phyloP scores from a whole-genome alignment of 92 coral and sea anemone genomes.

The Pocillopora grandis region DNA sequence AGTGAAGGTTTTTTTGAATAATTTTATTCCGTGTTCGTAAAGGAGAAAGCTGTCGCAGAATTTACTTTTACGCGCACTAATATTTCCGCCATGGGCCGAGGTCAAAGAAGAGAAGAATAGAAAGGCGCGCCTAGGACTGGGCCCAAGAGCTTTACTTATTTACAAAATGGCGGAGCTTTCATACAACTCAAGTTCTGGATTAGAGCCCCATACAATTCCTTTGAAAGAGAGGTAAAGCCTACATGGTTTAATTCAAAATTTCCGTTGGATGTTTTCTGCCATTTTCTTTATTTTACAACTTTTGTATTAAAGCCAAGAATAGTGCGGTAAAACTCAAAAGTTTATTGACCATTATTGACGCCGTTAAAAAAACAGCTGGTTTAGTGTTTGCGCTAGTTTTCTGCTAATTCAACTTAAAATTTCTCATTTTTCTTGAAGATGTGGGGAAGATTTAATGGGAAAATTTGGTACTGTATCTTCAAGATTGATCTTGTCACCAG shows the following conservation, averaged over 20 bases:
- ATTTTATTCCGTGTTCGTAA: neutral
- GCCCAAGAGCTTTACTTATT: constrained; percentile 41
- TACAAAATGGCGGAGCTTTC: constrained; percentile 89
- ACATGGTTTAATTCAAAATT: neutral
- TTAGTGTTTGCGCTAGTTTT: neutral
- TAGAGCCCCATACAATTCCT: constrained; percentile 60
- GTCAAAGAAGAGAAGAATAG: neutral
- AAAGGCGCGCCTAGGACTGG: constrained; percentile 33
- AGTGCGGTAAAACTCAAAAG: neutral
- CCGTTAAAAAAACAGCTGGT: neutral
- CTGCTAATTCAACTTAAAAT: too few species aligned
- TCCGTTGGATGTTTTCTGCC: neutral
- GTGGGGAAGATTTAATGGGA: too few species aligned
- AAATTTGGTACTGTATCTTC: too few species aligned
- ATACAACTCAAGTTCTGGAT: constrained; percentile 70
- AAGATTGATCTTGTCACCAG: too few species aligned
- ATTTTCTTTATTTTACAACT: neutral
- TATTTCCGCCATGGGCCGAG: neutral
- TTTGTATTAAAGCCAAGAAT: neutral
- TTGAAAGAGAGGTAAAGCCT: constrained; percentile 67
- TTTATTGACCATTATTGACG: too few species aligned
- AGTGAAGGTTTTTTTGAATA: neutral
- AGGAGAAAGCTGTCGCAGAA: neutral
- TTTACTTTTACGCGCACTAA: neutral
- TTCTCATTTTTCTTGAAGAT: too few species aligned